Evolutionary conservation across 2,797 vertebrate species (phyloP), one percentile per base, ranked within the genome.

Genomic region (Squalus acanthias): DNA sequence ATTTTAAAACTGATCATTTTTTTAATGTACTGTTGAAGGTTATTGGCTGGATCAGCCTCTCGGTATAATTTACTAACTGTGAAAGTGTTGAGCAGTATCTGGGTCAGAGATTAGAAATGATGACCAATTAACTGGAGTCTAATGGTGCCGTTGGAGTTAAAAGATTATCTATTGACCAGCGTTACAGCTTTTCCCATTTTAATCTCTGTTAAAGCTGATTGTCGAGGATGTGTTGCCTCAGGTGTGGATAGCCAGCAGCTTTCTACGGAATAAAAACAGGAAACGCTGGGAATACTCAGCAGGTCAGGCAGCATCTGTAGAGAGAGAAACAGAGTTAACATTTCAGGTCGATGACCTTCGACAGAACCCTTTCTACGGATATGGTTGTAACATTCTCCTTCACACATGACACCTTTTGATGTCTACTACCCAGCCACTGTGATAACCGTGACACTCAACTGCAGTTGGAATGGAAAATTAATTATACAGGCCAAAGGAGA

Each of bases 11-110:
- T 29, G n/a, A 39, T 33, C 76, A 26, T 33, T 79, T 46, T 88
- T 57, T 26, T 50, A 53, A 39, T 8, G 10, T 88, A 91, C 26
- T 15, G 4, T n/a, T 33, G 63, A 65, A 65, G 60, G 26, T 65
- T 65, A 92, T 92, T 92, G 60, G 89, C 57, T 20, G 89, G 29
- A 63, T 91, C 29, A 91, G 88, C 60, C 13, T 10, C 29, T 20
- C 29, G 89, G n/a, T 63, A 17, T 91, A 33, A 95, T 13, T 53
- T n/a, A 72, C 72, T 94, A 46, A 74, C 67, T 95, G 70, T 95
- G 94, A 95, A 95, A 76, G 26, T 95, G 70, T 95, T 95, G 50
- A 74, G n/a, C 26, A n/a, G 26, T 6, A 76, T n/a, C 50, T 76
- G 50, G 70, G 13, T 60, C 70, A 53, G 70, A 74, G 70, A 74